Evolutionary conservation across 2,888 invertebrate genomes (phyloP).

Genomic region (Drosophila crucigera): DNA sequence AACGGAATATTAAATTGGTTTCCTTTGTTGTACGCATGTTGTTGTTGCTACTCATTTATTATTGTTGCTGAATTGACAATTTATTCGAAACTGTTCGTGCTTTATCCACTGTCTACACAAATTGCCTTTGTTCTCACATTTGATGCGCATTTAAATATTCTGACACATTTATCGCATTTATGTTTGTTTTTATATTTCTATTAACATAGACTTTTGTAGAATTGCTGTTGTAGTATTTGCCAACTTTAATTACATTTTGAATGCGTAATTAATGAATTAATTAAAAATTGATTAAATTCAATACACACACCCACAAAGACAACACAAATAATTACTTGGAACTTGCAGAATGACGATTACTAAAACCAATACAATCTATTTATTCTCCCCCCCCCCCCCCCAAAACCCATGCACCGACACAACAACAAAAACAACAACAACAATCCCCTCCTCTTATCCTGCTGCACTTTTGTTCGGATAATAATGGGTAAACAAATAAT

Average conservation of each 20-base stretch:
- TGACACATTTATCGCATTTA: slow-evolving; percentile 13
- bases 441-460: neutral
- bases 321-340: slow-evolving; percentile 28
- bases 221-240: slow-evolving; percentile 30
- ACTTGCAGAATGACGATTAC: slow-evolving; percentile 29
- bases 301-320: slow-evolving; percentile 9
- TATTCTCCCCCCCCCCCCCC: slow-evolving; percentile 18
- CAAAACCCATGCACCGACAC: slow-evolving; percentile 13
- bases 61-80: slow-evolving; percentile 16
- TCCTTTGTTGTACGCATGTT: slow-evolving; percentile 11
- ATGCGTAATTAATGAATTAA: slow-evolving; percentile 59
- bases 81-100: neutral
- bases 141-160: slow-evolving; percentile 22
- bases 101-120: neutral
- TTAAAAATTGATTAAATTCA: slow-evolving; percentile 44
- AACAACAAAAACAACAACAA: slow-evolving; percentile 1
- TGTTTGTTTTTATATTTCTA: slow-evolving; percentile 3
- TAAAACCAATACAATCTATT: slow-evolving; percentile 42
- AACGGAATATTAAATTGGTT: neutral
- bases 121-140: neutral
- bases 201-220: slow-evolving; percentile 7
- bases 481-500: slow-evolving; percentile 20
- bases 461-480: slow-evolving; percentile 27
- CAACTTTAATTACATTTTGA: slow-evolving; percentile 50
- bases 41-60: slow-evolving; percentile 13